Base-by-base conservation (phyloP, 2,888 invertebrate genomes). In the Prosopocoilus inquinatus region DNA sequence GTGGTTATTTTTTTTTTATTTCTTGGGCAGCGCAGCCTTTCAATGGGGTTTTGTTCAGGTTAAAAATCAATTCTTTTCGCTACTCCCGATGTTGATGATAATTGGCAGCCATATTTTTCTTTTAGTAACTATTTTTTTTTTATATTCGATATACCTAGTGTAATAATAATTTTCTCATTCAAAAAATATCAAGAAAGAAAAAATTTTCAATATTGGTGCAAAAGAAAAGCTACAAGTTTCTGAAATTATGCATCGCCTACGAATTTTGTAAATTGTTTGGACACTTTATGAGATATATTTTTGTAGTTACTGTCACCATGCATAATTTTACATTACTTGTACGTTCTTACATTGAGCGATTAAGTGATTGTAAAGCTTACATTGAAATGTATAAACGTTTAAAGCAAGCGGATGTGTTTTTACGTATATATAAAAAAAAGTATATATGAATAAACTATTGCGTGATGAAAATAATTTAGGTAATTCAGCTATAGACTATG, bases 391-490 rank as follows among this genome's bases (percentile, higher is more conserved):
- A 75, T 73, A 74, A 74, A 75, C 72, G 70, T 75, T 73, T 71
- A 72, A 73, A 68, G 73, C 74, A 73, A 68, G 73, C 74, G 75
- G 69, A 76, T 73, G 75, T 75, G 74, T 75, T 76, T 75, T 73
- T 75, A 74, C 75, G 69, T 75, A 75, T 73, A 74, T 74, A 69
- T 53, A 64, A 61, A 58, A 69, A 69, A 70, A 73, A 69, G 71
- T 73, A 74, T 74, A 73, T 74, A 75, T 75, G 72, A 75, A 71
- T 70, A 70, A 73, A 73, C 70, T 73, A 72, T 70, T 72, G 76
- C 73, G 76, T 76, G 76, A 76, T 76, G 75, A 75, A 72, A 72
- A 73, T 61, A 57, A 70, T 67, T 76, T 77, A 76, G 75, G 73
- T 70, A 75, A 76, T 76, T 75, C 74, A 73, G 72, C 73, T 75